Evolutionary conservation across 2,888 invertebrate species (phyloP).

Genomic region (Camponotus fellah): DNA sequence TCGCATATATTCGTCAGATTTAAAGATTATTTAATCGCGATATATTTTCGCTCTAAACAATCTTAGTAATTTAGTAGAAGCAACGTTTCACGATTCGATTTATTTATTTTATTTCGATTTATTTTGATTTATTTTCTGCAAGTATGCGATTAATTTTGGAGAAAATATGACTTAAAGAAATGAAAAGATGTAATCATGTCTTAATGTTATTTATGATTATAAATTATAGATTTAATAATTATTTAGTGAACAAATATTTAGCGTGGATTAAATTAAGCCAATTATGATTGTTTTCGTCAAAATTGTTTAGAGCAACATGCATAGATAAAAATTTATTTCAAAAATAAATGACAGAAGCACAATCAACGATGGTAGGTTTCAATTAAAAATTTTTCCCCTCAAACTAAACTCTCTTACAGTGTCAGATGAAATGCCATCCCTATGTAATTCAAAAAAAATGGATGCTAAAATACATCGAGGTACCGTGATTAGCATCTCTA

Average conservation of each 20-base stretch:
- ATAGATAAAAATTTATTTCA: not conserved
- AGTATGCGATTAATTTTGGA: not conserved
- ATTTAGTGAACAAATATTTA: too few relatives aligned
- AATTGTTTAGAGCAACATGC: not conserved
- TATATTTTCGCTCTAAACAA: slow-evolving; percentile 10
- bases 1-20: slow-evolving; percentile 11
- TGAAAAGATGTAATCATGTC: not conserved
- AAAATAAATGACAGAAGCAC: not conserved
- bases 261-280: not conserved
- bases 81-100: not conserved
- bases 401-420: not conserved
- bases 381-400: not conserved
- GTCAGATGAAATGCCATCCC: not conserved
- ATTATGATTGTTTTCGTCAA: not conserved
- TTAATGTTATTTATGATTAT: not conserved
- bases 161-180: not conserved
- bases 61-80: not conserved
- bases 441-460: slow-evolving; percentile 8
- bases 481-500: slow-evolving; percentile 20
- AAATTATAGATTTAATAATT: not conserved
- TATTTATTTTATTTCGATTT: too few relatives aligned
- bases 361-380: not conserved
- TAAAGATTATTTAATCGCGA: slow-evolving; percentile 41
- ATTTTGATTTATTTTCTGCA: not conserved
- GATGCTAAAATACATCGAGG: slow-evolving; percentile 29